These are phyloP conservation scores for Trachelus iudaicus DNA, from an alignment of 2,888 invertebrate genomes.

Conservation along the genomic window DNA sequence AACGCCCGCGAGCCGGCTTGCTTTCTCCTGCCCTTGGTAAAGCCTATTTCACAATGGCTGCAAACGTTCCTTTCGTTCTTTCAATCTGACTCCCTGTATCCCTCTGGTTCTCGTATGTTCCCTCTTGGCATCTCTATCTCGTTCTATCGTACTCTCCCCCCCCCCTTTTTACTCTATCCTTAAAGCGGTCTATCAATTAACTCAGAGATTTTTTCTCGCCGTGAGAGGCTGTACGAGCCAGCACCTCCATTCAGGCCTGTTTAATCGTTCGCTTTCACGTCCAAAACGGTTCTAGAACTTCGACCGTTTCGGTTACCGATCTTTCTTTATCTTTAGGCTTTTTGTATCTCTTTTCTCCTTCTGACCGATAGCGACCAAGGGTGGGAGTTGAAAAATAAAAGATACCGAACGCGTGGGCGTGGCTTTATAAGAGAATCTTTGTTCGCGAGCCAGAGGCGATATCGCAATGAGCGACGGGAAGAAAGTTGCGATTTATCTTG, in stretches of 20 bases:
- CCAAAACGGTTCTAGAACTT: not conserved
- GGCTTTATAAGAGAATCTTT: not conserved
- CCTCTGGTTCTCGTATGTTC: not conserved
- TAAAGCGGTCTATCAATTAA: not conserved
- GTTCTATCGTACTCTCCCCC: not conserved
- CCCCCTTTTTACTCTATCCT: not conserved
- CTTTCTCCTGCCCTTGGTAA: slow-evolving; percentile 47
- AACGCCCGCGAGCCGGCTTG: slow-evolving; percentile 23
- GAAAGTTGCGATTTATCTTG: not conserved
- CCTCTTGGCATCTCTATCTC: not conserved
- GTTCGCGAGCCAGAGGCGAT: not conserved
- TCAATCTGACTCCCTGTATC: not conserved
- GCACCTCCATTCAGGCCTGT: not conserved
- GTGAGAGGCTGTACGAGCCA: not conserved
- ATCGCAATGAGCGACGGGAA: not conserved
- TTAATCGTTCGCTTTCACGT: not conserved
- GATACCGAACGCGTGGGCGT: not conserved
- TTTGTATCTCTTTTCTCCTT: not conserved
- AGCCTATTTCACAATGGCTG: slow-evolving; percentile 11
- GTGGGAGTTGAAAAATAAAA: not conserved
- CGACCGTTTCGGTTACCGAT: not conserved
- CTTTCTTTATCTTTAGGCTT: not conserved
- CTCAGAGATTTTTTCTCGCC: not conserved
- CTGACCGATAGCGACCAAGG: not conserved
- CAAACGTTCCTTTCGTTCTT: not conserved